Base-by-base conservation (phyloP, 1,140 invertebrate genomes). In the Caerostris darwini region DNA sequence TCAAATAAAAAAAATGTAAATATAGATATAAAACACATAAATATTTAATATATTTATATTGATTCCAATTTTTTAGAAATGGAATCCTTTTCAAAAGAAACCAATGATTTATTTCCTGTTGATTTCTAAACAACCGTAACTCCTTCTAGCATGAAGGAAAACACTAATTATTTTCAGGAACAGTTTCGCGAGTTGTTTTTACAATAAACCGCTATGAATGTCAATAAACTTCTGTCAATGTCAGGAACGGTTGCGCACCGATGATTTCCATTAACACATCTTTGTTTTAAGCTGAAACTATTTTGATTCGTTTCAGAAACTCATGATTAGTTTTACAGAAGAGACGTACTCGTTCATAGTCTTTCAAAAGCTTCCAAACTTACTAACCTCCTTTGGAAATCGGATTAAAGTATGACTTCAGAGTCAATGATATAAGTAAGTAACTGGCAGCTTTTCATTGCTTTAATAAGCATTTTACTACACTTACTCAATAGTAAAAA, bases 191-290 rank as follows among this genome's bases (percentile, higher is more conserved):
- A 50, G 8, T 77, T 67, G 61, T 77, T 12, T 77, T 19, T 77
- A 5, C 50, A 77, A 12, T 53, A 77, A 77, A 7, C 71, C 6
- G 19, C 6, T 57, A 85, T 17, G 54, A 85, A 85, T 85, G 82
- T 85, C 82, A 85, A 85, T 54, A 85, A 85, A 85, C 57, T 85
- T 8, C 8, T 85, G 19, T 58, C 82, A 19, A 56, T 85, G 82
- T 58, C 57, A 57, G 54, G 17, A 17, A 57, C 4, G n/a, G 57
- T 57, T 58, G 17, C 54, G 82, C 82, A 50, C 19, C 54, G 17
- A 2, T 85, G 82, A 85, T 19, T 85, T 19, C 5, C 54, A 58
- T 85, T 85, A 12, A 85, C 10, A 12, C 54, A 85, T 57, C 82
- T 85, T n/a, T 19, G 54, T 58, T 85, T 58, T 56, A 58, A 85